phyloP scores from a whole-genome alignment of 1,140 invertebrate genomes.

The Scaptomyza hsui region DNA sequence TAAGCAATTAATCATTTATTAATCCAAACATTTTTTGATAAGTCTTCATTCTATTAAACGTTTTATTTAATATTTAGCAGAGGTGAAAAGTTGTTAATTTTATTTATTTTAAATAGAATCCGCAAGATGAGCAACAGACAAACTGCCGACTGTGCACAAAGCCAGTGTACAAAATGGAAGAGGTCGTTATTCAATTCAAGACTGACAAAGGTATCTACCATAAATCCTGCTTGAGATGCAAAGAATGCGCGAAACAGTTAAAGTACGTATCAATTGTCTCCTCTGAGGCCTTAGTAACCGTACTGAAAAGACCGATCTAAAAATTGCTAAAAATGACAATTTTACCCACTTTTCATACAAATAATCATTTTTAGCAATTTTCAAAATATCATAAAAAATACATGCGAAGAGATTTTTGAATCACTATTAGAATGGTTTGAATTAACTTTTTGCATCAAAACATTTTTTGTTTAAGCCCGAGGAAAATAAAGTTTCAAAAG shows the following conservation, averaged over 20 bases:
- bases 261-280: slow-evolving; percentile 89
- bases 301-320: too few relatives aligned
- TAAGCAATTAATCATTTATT: slow-evolving; percentile 80
- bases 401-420: too few relatives aligned
- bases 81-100: too few relatives aligned
- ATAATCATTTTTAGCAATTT: too few relatives aligned
- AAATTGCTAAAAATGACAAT: too few relatives aligned
- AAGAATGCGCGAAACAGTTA: slow-evolving; percentile 94
- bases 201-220: slow-evolving; percentile 94
- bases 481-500: too few relatives aligned
- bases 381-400: too few relatives aligned
- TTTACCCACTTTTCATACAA: too few relatives aligned
- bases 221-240: slow-evolving; percentile 95
- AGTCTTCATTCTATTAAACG: not conserved
- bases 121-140: slow-evolving; percentile 76
- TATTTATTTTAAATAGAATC: slow-evolving; percentile 45
- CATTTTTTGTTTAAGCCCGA: too few relatives aligned
- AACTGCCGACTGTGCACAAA: slow-evolving; percentile 93
- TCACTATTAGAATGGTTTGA: too few relatives aligned
- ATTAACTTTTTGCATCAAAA: too few relatives aligned
- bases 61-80: not conserved
- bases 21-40: slow-evolving; percentile 30
- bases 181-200: slow-evolving; percentile 87
- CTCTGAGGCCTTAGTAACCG: too few relatives aligned
- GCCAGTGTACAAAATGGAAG: slow-evolving; percentile 97